A percentile compares a stretch with the other conserved stretches of the same genome.
Evolutionary conservation across 2,888 invertebrate genomes (phyloP).

Genomic region (Rotaria magnacalcarata): DNA sequence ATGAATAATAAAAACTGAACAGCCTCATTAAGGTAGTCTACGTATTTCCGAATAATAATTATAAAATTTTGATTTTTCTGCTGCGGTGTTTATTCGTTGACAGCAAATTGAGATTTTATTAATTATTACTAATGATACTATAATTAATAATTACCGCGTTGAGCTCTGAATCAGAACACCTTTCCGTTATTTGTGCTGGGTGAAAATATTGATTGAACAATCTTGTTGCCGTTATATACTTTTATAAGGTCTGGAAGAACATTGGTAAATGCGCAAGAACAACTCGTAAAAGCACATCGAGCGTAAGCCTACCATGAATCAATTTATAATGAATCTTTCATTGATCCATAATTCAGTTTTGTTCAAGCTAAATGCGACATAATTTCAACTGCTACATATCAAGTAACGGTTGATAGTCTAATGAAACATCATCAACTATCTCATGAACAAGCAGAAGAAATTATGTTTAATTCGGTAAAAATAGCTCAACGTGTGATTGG

Average conservation of each 20-base stretch:
- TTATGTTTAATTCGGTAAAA: constrained; percentile 71
- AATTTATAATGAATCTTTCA: not conserved
- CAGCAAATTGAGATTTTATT: too few relatives aligned
- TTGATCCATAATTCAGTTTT: constrained; percentile 38
- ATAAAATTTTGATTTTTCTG: too few relatives aligned
- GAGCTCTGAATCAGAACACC: too few relatives aligned
- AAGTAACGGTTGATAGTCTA: constrained; percentile 73
- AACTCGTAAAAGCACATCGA: constrained; percentile 38
- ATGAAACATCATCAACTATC: constrained; percentile 70
- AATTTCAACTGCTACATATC: constrained; percentile 82
- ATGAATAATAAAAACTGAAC: too few relatives aligned
- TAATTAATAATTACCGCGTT: too few relatives aligned
- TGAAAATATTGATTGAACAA: too few relatives aligned
- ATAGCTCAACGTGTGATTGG: constrained; percentile 71
- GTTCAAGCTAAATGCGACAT: constrained; percentile 73
- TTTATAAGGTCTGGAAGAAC: constrained; percentile 37
- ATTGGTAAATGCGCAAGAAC: constrained; percentile 25
- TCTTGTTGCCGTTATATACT: not conserved
- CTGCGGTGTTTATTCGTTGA: too few relatives aligned
- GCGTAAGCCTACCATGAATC: constrained; percentile 4
- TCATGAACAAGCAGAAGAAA: constrained; percentile 67
- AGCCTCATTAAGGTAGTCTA: too few relatives aligned
- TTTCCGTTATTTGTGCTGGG: too few relatives aligned
- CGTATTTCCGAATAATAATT: too few relatives aligned
- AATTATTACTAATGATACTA: too few relatives aligned